Evolutionary conservation across 1,140 invertebrate species (phyloP).

Genomic region (Leptonema lineaticorne): DNA sequence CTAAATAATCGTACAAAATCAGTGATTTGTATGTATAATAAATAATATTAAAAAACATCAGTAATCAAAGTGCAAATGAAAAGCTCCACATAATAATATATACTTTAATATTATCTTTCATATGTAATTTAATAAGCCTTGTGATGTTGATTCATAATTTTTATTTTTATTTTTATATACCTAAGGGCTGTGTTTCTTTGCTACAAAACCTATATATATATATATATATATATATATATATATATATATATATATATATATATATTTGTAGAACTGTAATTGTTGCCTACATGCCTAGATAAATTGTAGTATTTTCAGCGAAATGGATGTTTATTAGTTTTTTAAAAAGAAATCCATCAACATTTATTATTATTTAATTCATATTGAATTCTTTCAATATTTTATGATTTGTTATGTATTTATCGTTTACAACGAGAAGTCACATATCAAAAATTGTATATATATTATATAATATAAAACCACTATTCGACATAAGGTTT

Average conservation of each 20-base stretch:
- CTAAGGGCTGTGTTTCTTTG: slow-evolving; percentile 14
- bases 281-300: slow-evolving; percentile 15
- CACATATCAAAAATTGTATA: not conserved
- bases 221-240: slow-evolving; percentile 22
- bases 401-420: no score
- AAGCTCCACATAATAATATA: not conserved
- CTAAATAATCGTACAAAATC: no score
- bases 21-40: no score
- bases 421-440: not conserved
- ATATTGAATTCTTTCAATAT: no score
- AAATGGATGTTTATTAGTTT: not conserved
- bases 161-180: slow-evolving; percentile 7
- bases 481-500: no score
- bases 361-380: not conserved
- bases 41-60: no score
- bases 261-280: slow-evolving; percentile 11
- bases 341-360: not conserved
- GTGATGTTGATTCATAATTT: not conserved
- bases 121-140: slow-evolving; percentile 9
- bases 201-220: slow-evolving; percentile 20
- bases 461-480: not conserved
- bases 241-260: slow-evolving; percentile 26
- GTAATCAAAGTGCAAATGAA: no score
- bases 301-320: not conserved
- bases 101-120: slow-evolving; percentile 10